phyloP scores from a whole-genome alignment of 2,113 vertebrate genomes.

The Poeciliopsis retropinna region DNA sequence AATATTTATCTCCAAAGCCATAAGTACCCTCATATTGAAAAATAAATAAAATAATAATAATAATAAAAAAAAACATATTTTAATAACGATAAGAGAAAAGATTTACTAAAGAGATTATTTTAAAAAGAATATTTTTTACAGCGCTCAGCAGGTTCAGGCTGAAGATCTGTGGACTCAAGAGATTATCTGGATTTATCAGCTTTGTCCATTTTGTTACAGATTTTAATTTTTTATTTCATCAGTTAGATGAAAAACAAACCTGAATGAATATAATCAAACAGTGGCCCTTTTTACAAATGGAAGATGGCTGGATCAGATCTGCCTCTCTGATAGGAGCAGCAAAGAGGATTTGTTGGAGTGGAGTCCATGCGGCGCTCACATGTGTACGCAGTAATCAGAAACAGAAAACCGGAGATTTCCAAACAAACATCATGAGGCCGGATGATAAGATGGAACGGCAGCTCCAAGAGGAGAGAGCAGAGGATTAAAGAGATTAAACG shows the following conservation, averaged over 20 bases:
- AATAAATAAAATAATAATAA: not conserved
- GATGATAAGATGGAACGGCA: slow-evolving; percentile 51
- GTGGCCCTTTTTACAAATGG: slow-evolving; percentile 27
- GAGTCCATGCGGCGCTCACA: slow-evolving; percentile 27
- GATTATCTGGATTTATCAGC: slow-evolving; percentile 72
- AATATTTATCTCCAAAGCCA: not conserved
- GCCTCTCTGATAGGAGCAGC: slow-evolving; percentile 36
- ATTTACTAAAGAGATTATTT: slow-evolving; percentile 1
- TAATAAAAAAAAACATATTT: not conserved
- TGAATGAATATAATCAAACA: slow-evolving; percentile 45
- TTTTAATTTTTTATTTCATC: slow-evolving; percentile 21
- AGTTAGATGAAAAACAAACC: slow-evolving; percentile 57
- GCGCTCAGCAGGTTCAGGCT: slow-evolving; percentile 20
- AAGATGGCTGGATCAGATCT: slow-evolving; percentile 58
- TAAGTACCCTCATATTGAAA: not conserved
- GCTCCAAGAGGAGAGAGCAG: slow-evolving; percentile 26
- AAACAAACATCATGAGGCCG: slow-evolving; percentile 65
- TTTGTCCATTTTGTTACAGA: slow-evolving; percentile 65
- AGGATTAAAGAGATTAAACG: slow-evolving; percentile 67
- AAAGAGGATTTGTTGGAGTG: slow-evolving; percentile 67
- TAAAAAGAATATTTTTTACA: slow-evolving; percentile 28
- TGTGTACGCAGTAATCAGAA: slow-evolving; percentile 38
- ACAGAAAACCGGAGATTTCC: slow-evolving; percentile 33
- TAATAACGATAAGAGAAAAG: not conserved
- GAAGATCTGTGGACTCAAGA: slow-evolving; percentile 61